Evolutionary conservation across 2,797 vertebrate species (phyloP).

Genomic region (Mormyrus proboscirostris): DNA sequence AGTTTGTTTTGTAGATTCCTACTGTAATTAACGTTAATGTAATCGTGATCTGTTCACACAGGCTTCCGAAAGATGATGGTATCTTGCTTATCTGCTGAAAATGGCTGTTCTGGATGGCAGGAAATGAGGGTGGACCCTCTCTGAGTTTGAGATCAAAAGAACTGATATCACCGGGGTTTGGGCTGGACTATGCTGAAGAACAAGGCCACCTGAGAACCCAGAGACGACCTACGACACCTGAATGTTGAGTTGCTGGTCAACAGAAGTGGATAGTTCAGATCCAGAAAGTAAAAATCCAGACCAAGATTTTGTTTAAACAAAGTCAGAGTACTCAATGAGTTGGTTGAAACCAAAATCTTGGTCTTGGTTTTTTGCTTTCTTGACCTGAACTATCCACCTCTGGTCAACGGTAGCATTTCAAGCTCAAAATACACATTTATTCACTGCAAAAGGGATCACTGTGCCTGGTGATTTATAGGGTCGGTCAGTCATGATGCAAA

Average conservation of each 20-base stretch:
- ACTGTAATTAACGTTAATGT: background rate
- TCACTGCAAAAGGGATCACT: background rate
- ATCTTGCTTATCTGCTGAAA: conserved; percentile 24
- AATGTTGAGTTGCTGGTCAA: background rate
- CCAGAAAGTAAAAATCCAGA: background rate
- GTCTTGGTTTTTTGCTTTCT: background rate
- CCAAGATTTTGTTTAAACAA: background rate
- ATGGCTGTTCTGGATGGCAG: background rate
- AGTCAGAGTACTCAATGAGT: background rate
- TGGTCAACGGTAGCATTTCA: background rate
- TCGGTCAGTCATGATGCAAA: background rate
- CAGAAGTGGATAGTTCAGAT: background rate
- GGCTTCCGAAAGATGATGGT: conserved; percentile 21
- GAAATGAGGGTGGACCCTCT: background rate
- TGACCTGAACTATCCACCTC: background rate
- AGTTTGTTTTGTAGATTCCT: background rate
- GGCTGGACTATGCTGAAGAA: background rate
- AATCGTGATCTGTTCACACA: background rate
- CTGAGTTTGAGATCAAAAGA: background rate
- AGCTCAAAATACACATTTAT: background rate
- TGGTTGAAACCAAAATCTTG: background rate
- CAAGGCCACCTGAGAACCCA: background rate
- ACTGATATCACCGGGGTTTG: background rate
- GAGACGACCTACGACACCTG: background rate
- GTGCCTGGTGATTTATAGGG: background rate